Base-by-base conservation (phyloP, 2,797 vertebrate species). In the Hypotaenidia philippensis region DNA sequence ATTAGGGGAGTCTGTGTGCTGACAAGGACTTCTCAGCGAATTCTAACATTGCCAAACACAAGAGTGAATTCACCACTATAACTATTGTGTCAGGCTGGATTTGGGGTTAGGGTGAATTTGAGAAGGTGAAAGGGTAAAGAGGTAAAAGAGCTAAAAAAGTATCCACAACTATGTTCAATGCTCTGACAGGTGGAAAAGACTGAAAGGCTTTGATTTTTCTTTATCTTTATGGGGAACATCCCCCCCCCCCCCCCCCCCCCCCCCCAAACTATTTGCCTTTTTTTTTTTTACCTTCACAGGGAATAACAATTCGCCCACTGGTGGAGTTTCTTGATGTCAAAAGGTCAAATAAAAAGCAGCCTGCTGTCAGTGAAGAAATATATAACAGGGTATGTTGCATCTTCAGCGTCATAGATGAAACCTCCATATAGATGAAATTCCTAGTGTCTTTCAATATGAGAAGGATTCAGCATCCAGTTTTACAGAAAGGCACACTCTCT, bases 241-340 rank as follows among this genome's bases (percentile, higher is more conserved):
- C 10, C 36, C 36, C 5, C 6, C 15, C 25, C 7, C 10, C 36
- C 36, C 5, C 6, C 15, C 25, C 7, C 10, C 11, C 36, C 36
- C 4, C 6, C 15, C 25, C 7, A 15, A 59, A 69, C 47, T 63
- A 17, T 68, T 41, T 89, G 44, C 5, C 40, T 32, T 69, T 70
- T 26, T 56, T 57, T 52, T 75, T 72, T 32, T 78, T 56, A 53
- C 23, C 36, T 93, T 74, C 63, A 17, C 91, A 99, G 99, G 99
- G 99, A 92, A 99, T 99, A 97, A 99, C 98, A 52, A 99, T 99
- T 94, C 98, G 99, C 32, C 99, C 99, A 50, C 94, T 99, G 83
- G 99, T 99, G 65, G 98, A 99, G 89, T 98, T 98, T 93, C 98
- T 99, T 93, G 99, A 99, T 83, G 98, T 99, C 65, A 99, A 99